Conservation (phyloP, 2,113 vertebrate genomes). For the Promerops cafer region DNA sequence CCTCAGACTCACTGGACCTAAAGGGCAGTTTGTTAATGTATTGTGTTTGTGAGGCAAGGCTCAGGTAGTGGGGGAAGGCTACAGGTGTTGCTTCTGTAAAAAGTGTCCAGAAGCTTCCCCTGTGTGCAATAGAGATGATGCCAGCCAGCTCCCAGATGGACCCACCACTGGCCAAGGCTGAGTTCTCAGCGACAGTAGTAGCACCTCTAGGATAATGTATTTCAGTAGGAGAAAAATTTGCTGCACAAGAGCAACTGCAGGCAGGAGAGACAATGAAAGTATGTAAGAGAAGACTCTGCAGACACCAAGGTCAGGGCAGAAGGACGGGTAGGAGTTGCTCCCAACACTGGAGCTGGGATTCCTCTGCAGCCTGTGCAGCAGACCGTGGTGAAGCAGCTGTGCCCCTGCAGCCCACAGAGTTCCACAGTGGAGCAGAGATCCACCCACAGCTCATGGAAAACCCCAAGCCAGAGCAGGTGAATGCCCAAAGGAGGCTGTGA, state of each 20-base stretch:
- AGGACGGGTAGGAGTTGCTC: background rate
- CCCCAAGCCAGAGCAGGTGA: background rate
- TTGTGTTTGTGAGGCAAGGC: background rate
- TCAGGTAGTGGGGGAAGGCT: background rate
- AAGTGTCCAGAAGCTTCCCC: background rate
- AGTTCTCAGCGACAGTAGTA: background rate
- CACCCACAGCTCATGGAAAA: background rate
- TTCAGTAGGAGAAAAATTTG: background rate
- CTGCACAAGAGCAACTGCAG: background rate
- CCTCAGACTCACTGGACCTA: background rate
- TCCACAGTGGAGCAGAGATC: background rate
- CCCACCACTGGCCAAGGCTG: background rate
- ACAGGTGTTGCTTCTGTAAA: background rate
- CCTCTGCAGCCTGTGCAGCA: background rate
- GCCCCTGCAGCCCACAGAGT: background rate
- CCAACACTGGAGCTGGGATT: no score
- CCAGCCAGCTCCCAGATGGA: background rate
- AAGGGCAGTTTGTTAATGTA: background rate
- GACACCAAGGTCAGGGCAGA: background rate
- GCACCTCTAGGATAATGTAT: rapidly evolving
- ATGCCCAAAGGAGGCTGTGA: background rate
- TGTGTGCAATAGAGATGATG: background rate
- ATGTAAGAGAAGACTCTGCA: background rate
- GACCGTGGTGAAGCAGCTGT: background rate
- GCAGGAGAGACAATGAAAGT: background rate